Conservation (phyloP, 2,888 invertebrate species). For the Agrotis clavis region DNA sequence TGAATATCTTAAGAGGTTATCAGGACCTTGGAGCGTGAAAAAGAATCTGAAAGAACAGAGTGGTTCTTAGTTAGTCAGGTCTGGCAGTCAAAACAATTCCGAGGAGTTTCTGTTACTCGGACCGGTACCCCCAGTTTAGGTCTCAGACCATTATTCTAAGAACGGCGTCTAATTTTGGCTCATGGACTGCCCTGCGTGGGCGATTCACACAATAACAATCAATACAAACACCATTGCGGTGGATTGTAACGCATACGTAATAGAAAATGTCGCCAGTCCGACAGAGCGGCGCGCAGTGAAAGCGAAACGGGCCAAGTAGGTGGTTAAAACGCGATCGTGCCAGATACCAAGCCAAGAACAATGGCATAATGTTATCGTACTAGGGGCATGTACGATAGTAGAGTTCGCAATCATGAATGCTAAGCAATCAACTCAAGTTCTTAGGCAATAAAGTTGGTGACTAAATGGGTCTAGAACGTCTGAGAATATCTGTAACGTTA, state of each 20-base stretch:
- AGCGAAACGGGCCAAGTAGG: constrained; percentile 60
- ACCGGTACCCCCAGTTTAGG: not conserved
- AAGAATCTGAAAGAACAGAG: too few relatives aligned
- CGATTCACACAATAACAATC: constrained; percentile 54
- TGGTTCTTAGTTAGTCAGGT: too few relatives aligned
- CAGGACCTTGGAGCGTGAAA: too few relatives aligned
- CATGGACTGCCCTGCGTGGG: constrained; percentile 40
- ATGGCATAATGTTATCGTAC: constrained; percentile 52
- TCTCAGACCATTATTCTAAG: constrained; percentile 15
- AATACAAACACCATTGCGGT: constrained; percentile 41
- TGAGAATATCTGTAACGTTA: not conserved
- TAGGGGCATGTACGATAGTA: constrained; percentile 36
- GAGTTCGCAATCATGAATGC: constrained; percentile 28
- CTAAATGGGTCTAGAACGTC: constrained; percentile 5
- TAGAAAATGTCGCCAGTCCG: constrained; percentile 53
- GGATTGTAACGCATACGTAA: constrained; percentile 56
- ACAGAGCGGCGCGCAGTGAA: constrained; percentile 52
- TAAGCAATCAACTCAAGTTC: constrained; percentile 19
- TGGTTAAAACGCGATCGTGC: constrained; percentile 50
- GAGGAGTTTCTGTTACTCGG: not conserved
- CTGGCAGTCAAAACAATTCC: too few relatives aligned
- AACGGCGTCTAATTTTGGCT: constrained; percentile 45
- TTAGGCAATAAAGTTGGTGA: constrained; percentile 23
- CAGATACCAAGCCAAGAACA: constrained; percentile 60
- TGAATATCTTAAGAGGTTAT: too few relatives aligned